These are phyloP conservation scores for Oryzias melastigma DNA, from an alignment of 2,113 vertebrate genomes.

Conservation along the genomic window DNA sequence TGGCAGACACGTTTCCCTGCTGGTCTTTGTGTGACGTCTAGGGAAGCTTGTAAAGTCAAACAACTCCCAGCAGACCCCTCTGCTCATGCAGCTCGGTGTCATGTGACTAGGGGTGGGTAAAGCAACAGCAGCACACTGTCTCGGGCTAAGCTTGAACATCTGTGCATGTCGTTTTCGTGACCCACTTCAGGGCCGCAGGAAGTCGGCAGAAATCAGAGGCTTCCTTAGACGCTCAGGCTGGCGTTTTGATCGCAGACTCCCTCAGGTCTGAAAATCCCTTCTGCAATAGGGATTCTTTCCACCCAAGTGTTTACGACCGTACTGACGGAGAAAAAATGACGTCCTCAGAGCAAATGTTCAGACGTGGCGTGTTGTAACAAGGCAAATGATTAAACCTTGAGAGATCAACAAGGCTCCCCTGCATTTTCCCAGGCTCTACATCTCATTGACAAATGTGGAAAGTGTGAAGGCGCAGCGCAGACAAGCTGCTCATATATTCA, in stretches of 20 bases:
- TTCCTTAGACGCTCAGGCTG: constrained; percentile 10
- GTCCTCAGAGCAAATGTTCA: neutral
- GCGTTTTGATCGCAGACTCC: constrained; percentile 26
- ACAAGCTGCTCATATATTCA: neutral
- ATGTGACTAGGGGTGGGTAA: constrained; percentile 22
- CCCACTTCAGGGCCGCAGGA: constrained; percentile 44
- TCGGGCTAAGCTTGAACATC: constrained; percentile 28
- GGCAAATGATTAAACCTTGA: constrained; percentile 5
- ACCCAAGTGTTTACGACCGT: constrained; percentile 13
- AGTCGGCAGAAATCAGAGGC: constrained; percentile 23
- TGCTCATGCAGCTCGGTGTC: constrained; percentile 22
- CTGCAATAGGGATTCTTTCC: neutral
- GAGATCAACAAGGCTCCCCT: constrained; percentile 8
- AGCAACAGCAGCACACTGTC: neutral
- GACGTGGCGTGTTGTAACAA: constrained; percentile 3
- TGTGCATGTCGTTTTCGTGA: constrained; percentile 59
- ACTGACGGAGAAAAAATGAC: neutral
- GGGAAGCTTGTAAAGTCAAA: constrained; percentile 53
- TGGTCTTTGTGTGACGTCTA: constrained; percentile 37
- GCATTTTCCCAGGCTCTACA: constrained; percentile 11
- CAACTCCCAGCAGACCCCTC: constrained; percentile 43
- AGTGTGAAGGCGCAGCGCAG: constrained; percentile 5
- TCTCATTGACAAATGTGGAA: constrained; percentile 7
- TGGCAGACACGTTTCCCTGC: constrained; percentile 53
- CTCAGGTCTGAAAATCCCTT: constrained; percentile 20